A percentile compares a stretch with the other conserved stretches of the same genome.
Conservation (phyloP, 2,888 invertebrate genomes). For the Plebejus melissa region DNA sequence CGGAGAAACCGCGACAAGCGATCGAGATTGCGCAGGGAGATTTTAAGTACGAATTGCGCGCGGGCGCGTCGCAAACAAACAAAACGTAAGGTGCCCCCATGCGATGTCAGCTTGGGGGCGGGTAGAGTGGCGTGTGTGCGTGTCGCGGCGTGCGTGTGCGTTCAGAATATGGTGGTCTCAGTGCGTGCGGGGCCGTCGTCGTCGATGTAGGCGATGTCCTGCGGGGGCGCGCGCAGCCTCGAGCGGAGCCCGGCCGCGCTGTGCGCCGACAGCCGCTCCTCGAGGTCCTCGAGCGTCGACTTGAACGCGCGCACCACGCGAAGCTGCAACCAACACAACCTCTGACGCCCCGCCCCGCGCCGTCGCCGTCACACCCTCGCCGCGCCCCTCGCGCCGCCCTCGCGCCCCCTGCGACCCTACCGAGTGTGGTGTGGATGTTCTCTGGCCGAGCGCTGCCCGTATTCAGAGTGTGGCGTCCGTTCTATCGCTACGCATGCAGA, state of each 20-base stretch:
- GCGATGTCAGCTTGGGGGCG: conserved; percentile 30
- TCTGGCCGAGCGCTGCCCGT: conserved; percentile 49
- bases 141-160: conserved; percentile 42
- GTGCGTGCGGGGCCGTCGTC: conserved; percentile 78
- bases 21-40: conserved; percentile 41
- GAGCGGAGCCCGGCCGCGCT: conserved; percentile 96
- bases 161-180: conserved; percentile 68
- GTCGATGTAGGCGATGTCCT: conserved; percentile 92
- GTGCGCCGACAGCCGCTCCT: conserved; percentile 98
- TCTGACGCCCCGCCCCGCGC: conserved; percentile 49
- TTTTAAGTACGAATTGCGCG: conserved; percentile 32
- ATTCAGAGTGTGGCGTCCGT: conserved; percentile 54
- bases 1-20: conserved; percentile 37
- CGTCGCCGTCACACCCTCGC: conserved; percentile 38
- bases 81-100: conserved; percentile 30
- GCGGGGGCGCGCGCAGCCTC: conserved; percentile 84
- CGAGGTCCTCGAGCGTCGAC: conserved; percentile 99
- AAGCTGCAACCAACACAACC: conserved; percentile 90
- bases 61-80: conserved; percentile 37
- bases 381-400: conserved; percentile 38
- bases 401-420: conserved; percentile 38
- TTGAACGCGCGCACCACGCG: conserved; percentile 99
- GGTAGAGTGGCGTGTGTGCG: conserved; percentile 38
- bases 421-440: conserved; percentile 73
- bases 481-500: conserved; percentile 38